A percentile compares a stretch with the other conserved stretches of the same genome.
Evolutionary conservation across 2,113 vertebrate species (phyloP).

Genomic region (Xenopus laevis): DNA sequence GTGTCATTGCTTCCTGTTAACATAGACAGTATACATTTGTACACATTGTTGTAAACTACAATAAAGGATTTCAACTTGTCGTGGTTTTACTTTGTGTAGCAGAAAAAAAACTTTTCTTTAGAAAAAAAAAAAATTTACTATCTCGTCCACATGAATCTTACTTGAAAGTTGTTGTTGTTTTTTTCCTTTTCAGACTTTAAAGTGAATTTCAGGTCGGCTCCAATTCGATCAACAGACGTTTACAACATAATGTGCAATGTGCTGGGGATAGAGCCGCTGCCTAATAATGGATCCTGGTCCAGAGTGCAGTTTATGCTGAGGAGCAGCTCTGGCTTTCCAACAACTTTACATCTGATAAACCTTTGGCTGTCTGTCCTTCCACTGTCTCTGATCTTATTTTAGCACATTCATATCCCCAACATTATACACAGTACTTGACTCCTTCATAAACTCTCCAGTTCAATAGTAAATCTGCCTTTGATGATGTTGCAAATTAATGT

Average conservation of each 20-base stretch:
- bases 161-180: neutral
- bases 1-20: too few species aligned
- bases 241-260: constrained; percentile 89
- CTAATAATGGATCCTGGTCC: constrained; percentile 95
- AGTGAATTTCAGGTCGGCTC: constrained; percentile 69
- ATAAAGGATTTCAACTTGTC: neutral
- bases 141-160: neutral
- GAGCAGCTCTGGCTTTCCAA: constrained; percentile 34
- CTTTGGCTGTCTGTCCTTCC: too few species aligned
- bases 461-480: too few species aligned
- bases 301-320: constrained; percentile 78
- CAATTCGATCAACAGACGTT: constrained; percentile 82
- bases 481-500: too few species aligned
- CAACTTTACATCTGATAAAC: rapidly evolving
- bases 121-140: too few species aligned
- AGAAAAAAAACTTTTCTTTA: too few species aligned
- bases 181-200: constrained; percentile 78
- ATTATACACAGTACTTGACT: too few species aligned
- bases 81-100: neutral
- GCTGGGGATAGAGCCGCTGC: constrained; percentile 71
- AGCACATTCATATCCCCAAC: too few species aligned
- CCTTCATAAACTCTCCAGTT: too few species aligned
- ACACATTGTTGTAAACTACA: neutral
- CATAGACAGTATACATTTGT: neutral
- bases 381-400: too few species aligned